A percentile compares a stretch with the other conserved stretches of the same genome.
These are phyloP conservation scores for Ectobius pallidus DNA, from an alignment of 2,888 invertebrate species.

Conservation along the genomic window DNA sequence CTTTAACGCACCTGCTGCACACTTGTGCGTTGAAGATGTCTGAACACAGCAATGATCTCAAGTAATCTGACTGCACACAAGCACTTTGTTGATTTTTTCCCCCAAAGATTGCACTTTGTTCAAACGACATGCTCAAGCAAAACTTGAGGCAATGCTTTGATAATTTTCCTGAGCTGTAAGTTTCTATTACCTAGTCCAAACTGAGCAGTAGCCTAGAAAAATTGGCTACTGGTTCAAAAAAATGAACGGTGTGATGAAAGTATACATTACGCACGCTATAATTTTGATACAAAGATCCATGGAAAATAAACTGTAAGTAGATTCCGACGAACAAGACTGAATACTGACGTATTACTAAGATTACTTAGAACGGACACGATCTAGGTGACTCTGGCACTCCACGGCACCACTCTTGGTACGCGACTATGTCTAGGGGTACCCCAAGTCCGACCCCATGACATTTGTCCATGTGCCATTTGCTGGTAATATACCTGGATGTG, in stretches of 20 bases:
- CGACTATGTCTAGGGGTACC: not conserved
- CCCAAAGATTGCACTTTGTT: constrained; percentile 4
- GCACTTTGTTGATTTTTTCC: not conserved
- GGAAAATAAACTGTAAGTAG: too few species aligned
- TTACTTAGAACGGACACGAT: not conserved
- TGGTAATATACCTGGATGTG: not conserved
- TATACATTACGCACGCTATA: not conserved
- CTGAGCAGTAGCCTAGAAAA: not conserved
- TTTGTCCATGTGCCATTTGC: not conserved
- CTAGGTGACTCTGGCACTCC: not conserved
- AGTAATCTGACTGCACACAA: not conserved
- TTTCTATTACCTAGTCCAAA: constrained; percentile 15
- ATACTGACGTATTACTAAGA: too few species aligned
- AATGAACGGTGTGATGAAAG: not conserved
- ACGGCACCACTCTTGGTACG: not conserved
- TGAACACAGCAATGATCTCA: not conserved
- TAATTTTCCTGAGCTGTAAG: not conserved
- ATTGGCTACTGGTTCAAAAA: not conserved
- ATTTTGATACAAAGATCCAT: too few species aligned
- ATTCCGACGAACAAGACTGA: too few species aligned
- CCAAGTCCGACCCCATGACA: not conserved
- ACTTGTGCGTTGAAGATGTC: not conserved
- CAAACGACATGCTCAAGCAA: not conserved
- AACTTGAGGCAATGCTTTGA: too few species aligned
- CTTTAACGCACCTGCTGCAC: not conserved